phyloP scores from a whole-genome alignment of 2,113 vertebrate genomes.

The Crypturellus undulatus region DNA sequence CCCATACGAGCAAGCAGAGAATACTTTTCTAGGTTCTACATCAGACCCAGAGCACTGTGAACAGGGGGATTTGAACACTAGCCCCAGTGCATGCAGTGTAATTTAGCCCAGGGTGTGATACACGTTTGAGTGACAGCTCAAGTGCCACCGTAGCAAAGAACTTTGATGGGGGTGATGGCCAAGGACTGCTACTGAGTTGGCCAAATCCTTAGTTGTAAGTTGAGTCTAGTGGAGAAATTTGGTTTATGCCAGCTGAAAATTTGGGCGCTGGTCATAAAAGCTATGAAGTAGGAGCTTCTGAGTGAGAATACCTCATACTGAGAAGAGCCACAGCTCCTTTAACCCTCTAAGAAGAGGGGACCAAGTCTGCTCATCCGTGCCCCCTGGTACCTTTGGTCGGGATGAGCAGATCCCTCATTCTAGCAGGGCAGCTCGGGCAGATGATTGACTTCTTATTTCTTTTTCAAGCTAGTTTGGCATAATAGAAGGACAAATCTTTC shows the following conservation, averaged over 20 bases:
- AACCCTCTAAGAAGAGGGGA: not conserved
- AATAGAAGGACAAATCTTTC: not conserved
- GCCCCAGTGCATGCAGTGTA: accelerated
- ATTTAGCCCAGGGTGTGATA: not conserved
- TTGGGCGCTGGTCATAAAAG: not conserved
- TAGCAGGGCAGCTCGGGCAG: accelerated
- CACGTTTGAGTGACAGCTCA: not conserved
- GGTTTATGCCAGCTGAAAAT: not conserved
- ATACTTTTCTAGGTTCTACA: not conserved
- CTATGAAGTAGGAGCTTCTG: not conserved
- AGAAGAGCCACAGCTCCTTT: not conserved
- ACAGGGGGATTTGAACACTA: not conserved
- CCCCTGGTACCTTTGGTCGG: not conserved
- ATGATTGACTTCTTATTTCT: not conserved
- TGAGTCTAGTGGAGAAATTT: not conserved
- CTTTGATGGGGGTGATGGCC: not conserved
- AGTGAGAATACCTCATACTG: not conserved
- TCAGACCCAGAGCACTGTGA: not conserved
- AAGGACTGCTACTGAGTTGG: not conserved
- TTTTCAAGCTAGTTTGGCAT: not conserved
- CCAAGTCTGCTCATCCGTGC: not conserved
- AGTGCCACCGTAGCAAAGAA: not conserved
- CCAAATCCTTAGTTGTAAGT: not conserved
- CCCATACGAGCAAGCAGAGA: not conserved
- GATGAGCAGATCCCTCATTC: not conserved